Conservation (phyloP, 2,797 vertebrate species). For the Paedocypris micromegethes region DNA sequence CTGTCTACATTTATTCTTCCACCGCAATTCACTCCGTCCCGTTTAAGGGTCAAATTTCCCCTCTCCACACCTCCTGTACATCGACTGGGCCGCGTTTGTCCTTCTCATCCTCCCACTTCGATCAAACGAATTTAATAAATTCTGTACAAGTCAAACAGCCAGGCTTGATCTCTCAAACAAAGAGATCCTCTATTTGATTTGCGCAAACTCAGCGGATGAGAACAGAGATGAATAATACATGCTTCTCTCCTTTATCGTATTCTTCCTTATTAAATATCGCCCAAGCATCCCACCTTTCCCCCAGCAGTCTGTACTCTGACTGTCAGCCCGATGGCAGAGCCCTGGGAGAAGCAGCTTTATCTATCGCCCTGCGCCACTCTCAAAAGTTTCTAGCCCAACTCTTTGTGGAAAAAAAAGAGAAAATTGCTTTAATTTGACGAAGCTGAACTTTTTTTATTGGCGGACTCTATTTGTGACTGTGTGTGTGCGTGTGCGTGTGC, state of each 20-base stretch:
- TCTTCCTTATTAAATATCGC: constrained; percentile 70
- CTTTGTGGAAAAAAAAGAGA: constrained; percentile 24
- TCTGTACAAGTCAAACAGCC: constrained; percentile 66
- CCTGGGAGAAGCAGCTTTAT: constrained; percentile 53
- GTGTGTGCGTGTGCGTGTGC: constrained; percentile 28
- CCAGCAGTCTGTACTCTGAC: constrained; percentile 39
- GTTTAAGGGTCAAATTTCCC: constrained; percentile 23
- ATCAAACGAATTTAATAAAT: constrained; percentile 67
- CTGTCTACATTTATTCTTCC: constrained; percentile 31
- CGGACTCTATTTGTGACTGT: constrained; percentile 27
- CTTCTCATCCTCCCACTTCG: constrained; percentile 43
- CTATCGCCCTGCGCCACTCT: constrained; percentile 44
- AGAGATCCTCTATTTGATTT: constrained; percentile 66
- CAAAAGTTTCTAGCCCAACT: background rate
- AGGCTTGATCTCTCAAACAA: constrained; percentile 71
- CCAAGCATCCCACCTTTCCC: constrained; percentile 31
- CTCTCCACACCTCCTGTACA: constrained; percentile 30
- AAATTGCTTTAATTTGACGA: constrained; percentile 40
- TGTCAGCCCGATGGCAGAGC: constrained; percentile 48
- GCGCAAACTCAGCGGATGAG: constrained; percentile 69
- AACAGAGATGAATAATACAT: constrained; percentile 74
- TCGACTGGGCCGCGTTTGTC: constrained; percentile 39
- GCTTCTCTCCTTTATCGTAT: constrained; percentile 65
- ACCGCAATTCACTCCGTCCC: constrained; percentile 22
- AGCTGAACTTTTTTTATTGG: constrained; percentile 25